Percentiles rank a stretch among this genome's conserved stretches.
These are phyloP conservation scores for Clarias fuscus DNA, from an alignment of 2,797 vertebrate genomes.

Conservation along the genomic window DNA sequence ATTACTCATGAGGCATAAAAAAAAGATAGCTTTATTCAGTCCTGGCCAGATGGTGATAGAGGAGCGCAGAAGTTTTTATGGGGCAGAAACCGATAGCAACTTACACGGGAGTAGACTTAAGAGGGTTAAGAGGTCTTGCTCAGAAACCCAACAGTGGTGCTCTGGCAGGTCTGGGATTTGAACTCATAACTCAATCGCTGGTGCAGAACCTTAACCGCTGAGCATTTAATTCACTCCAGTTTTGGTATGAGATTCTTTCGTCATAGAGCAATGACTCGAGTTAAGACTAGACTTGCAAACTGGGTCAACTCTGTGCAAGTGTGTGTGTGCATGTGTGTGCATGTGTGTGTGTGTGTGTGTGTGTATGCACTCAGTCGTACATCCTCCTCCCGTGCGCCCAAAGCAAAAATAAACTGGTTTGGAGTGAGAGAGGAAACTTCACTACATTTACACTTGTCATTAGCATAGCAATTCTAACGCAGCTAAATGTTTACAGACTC, in stretches of 20 bases:
- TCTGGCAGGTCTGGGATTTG: constrained; percentile 10
- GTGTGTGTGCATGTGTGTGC: neutral
- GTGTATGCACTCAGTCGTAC: neutral
- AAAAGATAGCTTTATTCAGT: constrained; percentile 10
- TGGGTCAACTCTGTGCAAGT: constrained; percentile 18
- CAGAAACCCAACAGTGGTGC: neutral
- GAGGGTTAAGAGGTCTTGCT: constrained; percentile 1
- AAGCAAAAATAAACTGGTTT: constrained; percentile 26
- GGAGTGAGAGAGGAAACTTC: constrained; percentile 6
- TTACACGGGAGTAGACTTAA: constrained; percentile 6
- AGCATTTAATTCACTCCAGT: constrained; percentile 16
- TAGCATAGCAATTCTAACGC: constrained; percentile 10
- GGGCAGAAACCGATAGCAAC: neutral
- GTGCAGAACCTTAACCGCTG: constrained; percentile 8
- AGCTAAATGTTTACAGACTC: constrained; percentile 18
- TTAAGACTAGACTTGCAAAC: constrained; percentile 23
- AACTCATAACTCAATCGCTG: constrained; percentile 18
- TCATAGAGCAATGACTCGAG: constrained; percentile 26
- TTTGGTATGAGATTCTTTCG: constrained; percentile 15
- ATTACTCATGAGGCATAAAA: constrained; percentile 17
- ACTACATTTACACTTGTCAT: constrained; percentile 22
- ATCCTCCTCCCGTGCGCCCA: neutral
- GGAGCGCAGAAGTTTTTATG: neutral
- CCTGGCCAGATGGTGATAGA: constrained; percentile 14
- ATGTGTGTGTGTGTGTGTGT: neutral